phyloP scores from a whole-genome alignment of 2,113 vertebrate species.

The Dicrurus megarhynchus region DNA sequence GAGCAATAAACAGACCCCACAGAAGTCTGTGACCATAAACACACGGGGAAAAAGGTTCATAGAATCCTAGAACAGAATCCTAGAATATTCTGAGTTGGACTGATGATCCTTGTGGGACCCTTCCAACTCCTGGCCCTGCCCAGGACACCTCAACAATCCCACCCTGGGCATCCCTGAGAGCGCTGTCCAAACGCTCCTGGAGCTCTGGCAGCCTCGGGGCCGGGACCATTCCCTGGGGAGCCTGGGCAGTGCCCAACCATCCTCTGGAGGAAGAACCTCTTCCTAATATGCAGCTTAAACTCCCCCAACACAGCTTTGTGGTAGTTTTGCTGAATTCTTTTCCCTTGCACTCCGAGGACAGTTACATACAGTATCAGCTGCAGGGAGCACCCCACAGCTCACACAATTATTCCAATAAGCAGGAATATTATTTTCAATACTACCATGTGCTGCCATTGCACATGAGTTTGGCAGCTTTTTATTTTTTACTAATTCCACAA shows the following conservation, averaged over 20 bases:
- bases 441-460: background rate
- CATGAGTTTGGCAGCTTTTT: background rate
- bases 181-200: fast-evolving
- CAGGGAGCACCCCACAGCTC: background rate
- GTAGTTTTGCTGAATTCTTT: background rate
- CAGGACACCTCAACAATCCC: background rate
- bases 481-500: background rate
- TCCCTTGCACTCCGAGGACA: background rate
- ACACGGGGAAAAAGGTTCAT: background rate
- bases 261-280: background rate
- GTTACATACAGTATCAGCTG: background rate
- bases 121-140: background rate
- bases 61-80: background rate
- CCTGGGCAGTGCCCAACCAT: background rate
- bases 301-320: background rate
- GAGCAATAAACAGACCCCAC: background rate
- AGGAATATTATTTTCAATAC: background rate
- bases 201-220: background rate
- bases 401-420: background rate
- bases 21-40: background rate
- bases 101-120: background rate
- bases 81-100: background rate
- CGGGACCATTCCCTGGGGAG: background rate
- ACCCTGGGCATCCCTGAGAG: background rate
- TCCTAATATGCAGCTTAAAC: background rate